Conservation (phyloP, 37 sponge, comb jelly and placozoan species). For the Beroe forskalii region DNA sequence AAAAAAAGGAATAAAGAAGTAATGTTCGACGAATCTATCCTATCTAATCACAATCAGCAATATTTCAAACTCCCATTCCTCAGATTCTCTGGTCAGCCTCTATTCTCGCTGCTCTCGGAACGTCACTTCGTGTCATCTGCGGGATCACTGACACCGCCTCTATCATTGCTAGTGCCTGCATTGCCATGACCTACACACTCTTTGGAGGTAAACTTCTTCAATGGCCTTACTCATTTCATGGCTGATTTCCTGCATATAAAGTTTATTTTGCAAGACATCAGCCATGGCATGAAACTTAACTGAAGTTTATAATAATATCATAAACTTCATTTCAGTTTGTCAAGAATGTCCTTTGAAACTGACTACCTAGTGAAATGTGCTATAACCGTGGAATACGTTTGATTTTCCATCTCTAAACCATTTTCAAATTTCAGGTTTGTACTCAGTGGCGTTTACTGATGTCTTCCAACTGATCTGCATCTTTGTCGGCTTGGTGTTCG, state of each 20-base stretch:
- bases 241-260: too few relatives aligned
- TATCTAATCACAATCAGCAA: not conserved
- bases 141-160: slow-evolving; percentile 13
- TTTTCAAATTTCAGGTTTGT: slow-evolving; percentile 31
- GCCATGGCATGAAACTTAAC: too few relatives aligned
- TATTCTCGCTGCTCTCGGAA: slow-evolving; percentile 46
- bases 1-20: too few relatives aligned
- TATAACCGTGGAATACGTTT: too few relatives aligned
- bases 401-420: too few relatives aligned
- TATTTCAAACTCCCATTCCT: not conserved
- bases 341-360: too few relatives aligned
- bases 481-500: slow-evolving; percentile 10
- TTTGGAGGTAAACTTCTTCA: slow-evolving; percentile 63
- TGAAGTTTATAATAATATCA: too few relatives aligned
- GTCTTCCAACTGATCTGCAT: slow-evolving; percentile 52
- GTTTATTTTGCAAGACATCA: too few relatives aligned
- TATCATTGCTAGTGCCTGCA: slow-evolving; percentile 13
- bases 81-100: slow-evolving; percentile 56
- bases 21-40: too few relatives aligned
- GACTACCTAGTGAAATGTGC: too few relatives aligned
- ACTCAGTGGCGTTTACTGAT: slow-evolving; percentile 56
- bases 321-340: too few relatives aligned
- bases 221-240: too few relatives aligned
- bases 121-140: slow-evolving; percentile 34
- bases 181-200: slow-evolving; percentile 41